Base-by-base conservation (phyloP, 2,113 vertebrate genomes). In the Mormyrus lacerda region DNA sequence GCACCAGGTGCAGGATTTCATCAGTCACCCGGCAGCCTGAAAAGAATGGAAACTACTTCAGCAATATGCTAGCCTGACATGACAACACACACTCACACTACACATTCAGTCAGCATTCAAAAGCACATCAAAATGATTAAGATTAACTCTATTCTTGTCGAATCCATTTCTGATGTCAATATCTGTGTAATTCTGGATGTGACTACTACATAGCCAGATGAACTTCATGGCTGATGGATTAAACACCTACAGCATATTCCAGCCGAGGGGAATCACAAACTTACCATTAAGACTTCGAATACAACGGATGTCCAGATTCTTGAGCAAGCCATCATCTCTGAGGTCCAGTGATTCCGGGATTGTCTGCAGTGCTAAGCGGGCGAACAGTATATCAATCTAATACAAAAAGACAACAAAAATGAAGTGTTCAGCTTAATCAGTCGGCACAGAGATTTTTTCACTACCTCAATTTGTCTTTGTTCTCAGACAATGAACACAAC, bases 311-410 rank as follows among this genome's bases (percentile, higher is more conserved):
- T 98, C 97, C 94, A 97, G 93, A 93, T 96, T 97, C 95, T 96
- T 96, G 90, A 98, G 94, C 65, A 97, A 92, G 90, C 94, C 96
- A 93, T 98, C 96, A 1, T 97, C 96, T 92, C 97, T 94, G 87
- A 98, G 95, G 83, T 98, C 96, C 94, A 98, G 93, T 88, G 97
- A 96, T 93, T 97, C 97, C 86, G 97, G 96, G 94, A 98, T 97
- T 92, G 96, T 97, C 93, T 97, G 97, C 92, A 96, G 92, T 42
- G 96, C 96, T 95, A 98, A 94, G 92, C 96, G 94, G 92, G 97
- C 97, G 96, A 97, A 98, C 90, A 98, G 95, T 94, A 98, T 96
- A 95, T 98, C 97, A 94, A 98, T 97, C 98, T 98, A 94, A 89
- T 93, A 92, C n/a, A 91, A 91, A 31, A 89, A 91, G 89, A 90